A percentile compares a stretch with the other conserved stretches of the same genome.
Evolutionary conservation across 1,140 invertebrate genomes (phyloP).

Genomic region (Drosophila setifemur): DNA sequence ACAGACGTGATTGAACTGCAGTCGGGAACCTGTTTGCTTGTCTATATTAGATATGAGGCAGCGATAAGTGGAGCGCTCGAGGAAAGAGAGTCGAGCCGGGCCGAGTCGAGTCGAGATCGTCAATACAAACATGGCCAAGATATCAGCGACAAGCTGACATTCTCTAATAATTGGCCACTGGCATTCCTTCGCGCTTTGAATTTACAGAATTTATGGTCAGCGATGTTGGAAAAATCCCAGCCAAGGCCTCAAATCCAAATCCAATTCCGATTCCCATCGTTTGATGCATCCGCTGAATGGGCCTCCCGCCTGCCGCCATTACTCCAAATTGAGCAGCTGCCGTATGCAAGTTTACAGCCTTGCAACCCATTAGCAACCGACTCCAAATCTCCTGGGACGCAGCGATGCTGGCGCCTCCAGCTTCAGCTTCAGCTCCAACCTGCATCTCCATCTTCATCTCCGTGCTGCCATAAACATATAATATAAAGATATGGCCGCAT

Average conservation of each 20-base stretch:
- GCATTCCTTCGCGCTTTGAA: conserved; percentile 80
- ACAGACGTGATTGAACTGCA: conserved; percentile 74
- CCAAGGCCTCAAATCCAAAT: not conserved
- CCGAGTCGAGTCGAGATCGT: conserved; percentile 71
- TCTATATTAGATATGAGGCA: conserved; percentile 80
- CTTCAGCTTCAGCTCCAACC: no score
- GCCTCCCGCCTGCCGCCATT: conserved; percentile 26
- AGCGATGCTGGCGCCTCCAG: conserved; percentile 60
- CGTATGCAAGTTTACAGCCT: conserved; percentile 73
- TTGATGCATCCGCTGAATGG: conserved; percentile 54
- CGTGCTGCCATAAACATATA: conserved; percentile 35
- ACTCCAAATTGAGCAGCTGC: conserved; percentile 57
- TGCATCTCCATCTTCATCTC: conserved; percentile 22
- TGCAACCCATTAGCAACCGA: conserved; percentile 32
- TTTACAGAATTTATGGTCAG: conserved; percentile 79
- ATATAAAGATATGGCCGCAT: conserved; percentile 41
- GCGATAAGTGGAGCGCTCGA: conserved; percentile 74
- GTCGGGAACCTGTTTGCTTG: conserved; percentile 74
- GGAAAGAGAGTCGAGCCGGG: no score
- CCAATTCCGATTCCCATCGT: conserved; percentile 35
- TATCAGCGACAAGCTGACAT: conserved; percentile 80
- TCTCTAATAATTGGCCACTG: conserved; percentile 80
- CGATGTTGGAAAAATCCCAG: conserved; percentile 16
- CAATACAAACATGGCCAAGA: conserved; percentile 80
- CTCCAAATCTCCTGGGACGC: conserved; percentile 28